Base-by-base conservation (phyloP, 2,888 invertebrate genomes). In the Ichneumoninae sp. region DNA sequence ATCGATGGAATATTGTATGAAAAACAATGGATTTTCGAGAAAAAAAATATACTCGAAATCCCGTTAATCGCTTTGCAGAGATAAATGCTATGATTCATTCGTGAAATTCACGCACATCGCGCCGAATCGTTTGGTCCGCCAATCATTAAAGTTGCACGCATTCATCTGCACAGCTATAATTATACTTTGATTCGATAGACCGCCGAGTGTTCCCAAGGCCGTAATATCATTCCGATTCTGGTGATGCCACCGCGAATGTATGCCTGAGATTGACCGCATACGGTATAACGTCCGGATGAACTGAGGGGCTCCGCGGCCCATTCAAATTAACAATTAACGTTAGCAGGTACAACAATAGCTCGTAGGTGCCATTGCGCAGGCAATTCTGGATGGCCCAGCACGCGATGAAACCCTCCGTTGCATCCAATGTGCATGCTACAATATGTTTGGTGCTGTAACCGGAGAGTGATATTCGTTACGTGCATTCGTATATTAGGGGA, bases 241-340 rank as follows among this genome's bases (percentile, higher is more conserved):
- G 76, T 73, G 76, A 68, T 79, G 75, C 79, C 82, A 85, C 82
- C 82, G 85, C 66, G 75, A 68, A 82, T 74, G 54, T 71, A 75
- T 75, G 75, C 79, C 76, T 85, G 79, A 82, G 82, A 82, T 73
- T 83, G 79, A 68, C 76, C 68, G 71, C 82, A 82, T 71, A 71
- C 71, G 76, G 85, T 82, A 73, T 76, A 82, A 82, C 75, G 16
- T 85, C 76, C 68, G 71, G 47, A 76, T 80, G 85, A 75, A 79
- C 52, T 71, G 22, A 33, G 47, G 69, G 54, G 69, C 79, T 74
- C 10, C 57, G 54, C 40, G 84, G 88, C 88, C 88, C 88, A 87
- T 89, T 88, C 87, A 89, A 91, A 91, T 90, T 89, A 91, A 89
- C 89, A 91, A 92, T 92, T 92, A 91, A 92, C 90, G 88, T 89